These are phyloP conservation scores for Rynchops niger DNA, from an alignment of 2,113 vertebrate species.

Conservation along the genomic window DNA sequence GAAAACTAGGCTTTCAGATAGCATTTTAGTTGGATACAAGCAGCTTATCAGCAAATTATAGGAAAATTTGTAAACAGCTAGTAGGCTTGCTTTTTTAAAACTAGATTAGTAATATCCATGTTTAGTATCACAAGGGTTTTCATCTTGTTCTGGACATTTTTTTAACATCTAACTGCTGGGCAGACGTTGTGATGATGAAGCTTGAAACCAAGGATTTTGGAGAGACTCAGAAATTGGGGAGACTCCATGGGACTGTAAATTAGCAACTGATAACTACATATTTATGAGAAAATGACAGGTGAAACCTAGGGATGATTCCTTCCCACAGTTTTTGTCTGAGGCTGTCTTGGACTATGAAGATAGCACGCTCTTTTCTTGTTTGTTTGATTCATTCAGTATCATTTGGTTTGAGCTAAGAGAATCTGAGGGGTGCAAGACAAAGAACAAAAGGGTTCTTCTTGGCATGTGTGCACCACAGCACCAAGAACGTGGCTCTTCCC, in stretches of 20 bases:
- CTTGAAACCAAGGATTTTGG: background rate
- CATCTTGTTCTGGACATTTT: background rate
- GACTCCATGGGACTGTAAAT: background rate
- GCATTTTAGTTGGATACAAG: background rate
- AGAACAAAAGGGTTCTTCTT: background rate
- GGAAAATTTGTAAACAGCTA: background rate
- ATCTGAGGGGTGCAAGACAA: background rate
- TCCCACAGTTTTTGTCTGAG: background rate
- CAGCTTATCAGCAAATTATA: background rate
- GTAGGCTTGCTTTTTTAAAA: background rate
- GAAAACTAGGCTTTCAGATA: background rate
- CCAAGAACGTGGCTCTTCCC: background rate
- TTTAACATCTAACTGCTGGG: background rate
- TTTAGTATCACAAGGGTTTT: background rate
- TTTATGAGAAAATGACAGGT: background rate
- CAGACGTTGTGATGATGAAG: background rate
- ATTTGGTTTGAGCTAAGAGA: background rate
- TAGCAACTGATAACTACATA: background rate
- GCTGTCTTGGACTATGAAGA: background rate
- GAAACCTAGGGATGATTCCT: background rate
- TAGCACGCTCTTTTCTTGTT: background rate
- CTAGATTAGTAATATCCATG: background rate
- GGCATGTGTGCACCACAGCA: background rate
- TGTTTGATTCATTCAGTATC: background rate
- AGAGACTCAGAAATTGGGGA: background rate